A percentile compares a stretch with the other conserved stretches of the same genome.
phyloP scores from a whole-genome alignment of 2,888 invertebrate species.

The Drosophila falleni region DNA sequence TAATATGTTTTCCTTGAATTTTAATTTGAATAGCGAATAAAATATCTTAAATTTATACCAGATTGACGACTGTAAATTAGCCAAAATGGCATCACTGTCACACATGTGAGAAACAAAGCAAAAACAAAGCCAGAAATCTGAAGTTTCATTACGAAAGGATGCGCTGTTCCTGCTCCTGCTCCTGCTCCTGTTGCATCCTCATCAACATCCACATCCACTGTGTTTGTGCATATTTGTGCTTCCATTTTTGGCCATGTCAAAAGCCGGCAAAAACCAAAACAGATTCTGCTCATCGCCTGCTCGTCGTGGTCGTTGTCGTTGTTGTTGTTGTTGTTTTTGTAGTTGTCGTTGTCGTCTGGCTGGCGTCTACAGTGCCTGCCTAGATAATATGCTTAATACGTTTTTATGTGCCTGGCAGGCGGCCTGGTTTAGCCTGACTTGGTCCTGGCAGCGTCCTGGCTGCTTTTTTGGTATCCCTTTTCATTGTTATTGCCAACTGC shows the following conservation, averaged over 20 bases:
- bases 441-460: conserved; percentile 1
- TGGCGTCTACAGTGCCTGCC: conserved; percentile 64
- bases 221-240: conserved; percentile 40
- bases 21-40: too few relatives aligned
- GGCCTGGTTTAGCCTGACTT: conserved; percentile 10
- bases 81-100: neutral
- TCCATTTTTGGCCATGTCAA: conserved; percentile 68
- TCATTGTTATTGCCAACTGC: conserved; percentile 76
- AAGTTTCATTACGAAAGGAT: conserved; percentile 76
- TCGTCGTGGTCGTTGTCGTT: conserved; percentile 11
- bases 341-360: conserved; percentile 51
- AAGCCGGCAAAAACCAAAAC: conserved; percentile 67
- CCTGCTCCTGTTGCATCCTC: conserved; percentile 4
- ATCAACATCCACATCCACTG: conserved; percentile 5
- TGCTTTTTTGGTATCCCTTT: conserved; percentile 26
- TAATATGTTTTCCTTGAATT: too few relatives aligned
- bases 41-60: neutral
- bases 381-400: conserved; percentile 81
- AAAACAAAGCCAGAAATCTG: conserved; percentile 75
- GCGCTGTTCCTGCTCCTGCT: conserved; percentile 29
- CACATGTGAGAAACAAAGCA: conserved; percentile 11
- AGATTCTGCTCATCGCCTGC: conserved; percentile 59
- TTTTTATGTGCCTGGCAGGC: conserved; percentile 73
- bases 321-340: conserved; percentile 8
- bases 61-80: neutral